Evolutionary conservation across 2,888 invertebrate genomes (phyloP), one percentile per base, ranked within the genome.

Genomic region (Tyria jacobaeae): DNA sequence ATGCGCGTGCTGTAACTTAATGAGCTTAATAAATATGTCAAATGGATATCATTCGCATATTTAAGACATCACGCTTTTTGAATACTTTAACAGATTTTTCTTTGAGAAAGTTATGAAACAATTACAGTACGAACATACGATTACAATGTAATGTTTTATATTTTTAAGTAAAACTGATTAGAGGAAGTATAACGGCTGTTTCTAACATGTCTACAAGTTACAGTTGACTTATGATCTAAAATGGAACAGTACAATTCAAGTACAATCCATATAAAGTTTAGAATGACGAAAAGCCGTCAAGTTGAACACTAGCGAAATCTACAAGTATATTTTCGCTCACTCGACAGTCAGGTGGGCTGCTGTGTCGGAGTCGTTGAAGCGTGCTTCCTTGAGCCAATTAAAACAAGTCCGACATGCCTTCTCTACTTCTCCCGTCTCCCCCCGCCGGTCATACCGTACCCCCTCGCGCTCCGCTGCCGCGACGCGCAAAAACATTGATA

Each of bases 341-440:
- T 50, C 62, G 74, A 73, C 64, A 75, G 62, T 67, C 64, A 70
- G 71, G 69, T 73, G 61, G 69, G 69, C 70, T 73, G 73, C 76
- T 71, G 73, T 79, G 80, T 82, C 81, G 81, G 77, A 88, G 79
- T 85, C 86, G 82, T 81, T 88, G 85, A 85, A 85, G 89, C 90
- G 86, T 88, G 81, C 87, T 91, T 90, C 91, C 91, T 89, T 82
- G 83, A 84, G 84, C 87, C 87, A 89, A 88, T 89, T 89, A 88
- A 87, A 88, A 83, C 83, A 68, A 84, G 85, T 84, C 77, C 78
- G 69, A 68, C 73, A 66, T 66, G 66, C 71, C 76, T 76, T 66
- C 64, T 58, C 60, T 65, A 66, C 53, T 58, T 66, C 44, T 17
- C 67, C 70, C 68, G 59, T 57, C 52, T 24, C 25, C 37, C 59